Conservation (phyloP, 1,140 invertebrate species). For the Caenorhabditis remanei region DNA sequence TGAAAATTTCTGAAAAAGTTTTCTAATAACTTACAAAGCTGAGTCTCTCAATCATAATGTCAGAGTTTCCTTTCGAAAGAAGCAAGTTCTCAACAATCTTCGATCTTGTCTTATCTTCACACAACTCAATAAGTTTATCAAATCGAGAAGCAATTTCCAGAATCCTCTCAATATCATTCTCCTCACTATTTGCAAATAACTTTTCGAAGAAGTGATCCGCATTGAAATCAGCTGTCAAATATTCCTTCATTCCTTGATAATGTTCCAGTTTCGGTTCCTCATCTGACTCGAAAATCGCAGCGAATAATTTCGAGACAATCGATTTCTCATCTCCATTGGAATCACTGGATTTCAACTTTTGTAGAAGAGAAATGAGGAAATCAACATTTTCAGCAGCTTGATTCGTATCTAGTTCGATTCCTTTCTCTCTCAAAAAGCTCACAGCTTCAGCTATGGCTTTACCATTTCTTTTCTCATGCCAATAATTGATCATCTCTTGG, state of each 20-base stretch:
- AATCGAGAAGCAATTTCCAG: not conserved
- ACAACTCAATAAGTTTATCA: slow-evolving; percentile 30
- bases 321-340: not conserved
- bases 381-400: slow-evolving; percentile 20
- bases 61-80: not conserved
- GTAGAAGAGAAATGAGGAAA: slow-evolving; percentile 11
- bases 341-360: not conserved
- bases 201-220: not conserved
- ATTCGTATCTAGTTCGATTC: not conserved
- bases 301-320: not conserved
- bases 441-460: slow-evolving; percentile 20
- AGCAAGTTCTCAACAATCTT: not conserved
- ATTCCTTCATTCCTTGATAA: not conserved
- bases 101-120: not conserved
- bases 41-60: not conserved
- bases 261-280: not conserved
- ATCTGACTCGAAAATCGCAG: not conserved
- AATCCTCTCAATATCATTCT: not conserved
- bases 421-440: slow-evolving; percentile 5
- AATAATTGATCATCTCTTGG: slow-evolving; percentile 33
- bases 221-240: not conserved
- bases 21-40: not conserved
- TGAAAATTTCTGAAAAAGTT: no score
- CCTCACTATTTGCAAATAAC: not conserved
- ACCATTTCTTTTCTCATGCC: slow-evolving; percentile 47